Percentiles rank a stretch among this genome's conserved stretches.
These are phyloP conservation scores for Mizuhopecten yessoensis DNA, from an alignment of 1,140 invertebrate genomes.

Conservation along the genomic window DNA sequence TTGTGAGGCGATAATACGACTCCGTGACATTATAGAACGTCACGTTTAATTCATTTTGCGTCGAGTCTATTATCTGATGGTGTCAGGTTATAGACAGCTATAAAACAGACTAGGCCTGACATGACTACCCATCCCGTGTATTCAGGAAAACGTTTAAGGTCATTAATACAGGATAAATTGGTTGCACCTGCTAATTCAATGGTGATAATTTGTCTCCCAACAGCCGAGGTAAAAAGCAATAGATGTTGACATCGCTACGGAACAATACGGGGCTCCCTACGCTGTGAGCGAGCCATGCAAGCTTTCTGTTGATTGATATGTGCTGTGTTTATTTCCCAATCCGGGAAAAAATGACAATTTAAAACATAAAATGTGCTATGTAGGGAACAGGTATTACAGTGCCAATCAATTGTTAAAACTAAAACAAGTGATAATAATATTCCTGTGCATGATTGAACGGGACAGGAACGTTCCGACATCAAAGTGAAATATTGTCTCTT, in stretches of 20 bases:
- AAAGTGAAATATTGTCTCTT: constrained; percentile 61
- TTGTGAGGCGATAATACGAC: background rate
- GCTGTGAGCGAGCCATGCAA: background rate
- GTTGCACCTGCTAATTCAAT: constrained; percentile 38
- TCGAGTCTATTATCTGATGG: background rate
- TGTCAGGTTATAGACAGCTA: background rate
- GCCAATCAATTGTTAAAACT: background rate
- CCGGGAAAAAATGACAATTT: background rate
- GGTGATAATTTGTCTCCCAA: constrained; percentile 24
- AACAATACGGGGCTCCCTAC: background rate
- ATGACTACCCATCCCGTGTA: constrained; percentile 30
- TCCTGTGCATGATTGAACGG: constrained; percentile 22
- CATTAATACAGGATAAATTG: constrained; percentile 33
- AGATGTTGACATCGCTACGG: constrained; percentile 2
- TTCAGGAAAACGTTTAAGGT: constrained; percentile 19
- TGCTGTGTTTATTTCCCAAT: constrained; percentile 4
- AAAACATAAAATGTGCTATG: background rate
- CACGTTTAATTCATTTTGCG: constrained; percentile 29
- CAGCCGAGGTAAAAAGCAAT: constrained; percentile 33
- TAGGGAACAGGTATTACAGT: background rate
- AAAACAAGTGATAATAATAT: constrained; percentile 17
- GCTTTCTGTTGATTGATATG: background rate
- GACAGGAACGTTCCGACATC: constrained; percentile 54
- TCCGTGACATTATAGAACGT: background rate
- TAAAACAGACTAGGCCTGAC: background rate